Base-by-base conservation (phyloP, 2,888 invertebrate genomes). In the Amphipoea lucens region DNA sequence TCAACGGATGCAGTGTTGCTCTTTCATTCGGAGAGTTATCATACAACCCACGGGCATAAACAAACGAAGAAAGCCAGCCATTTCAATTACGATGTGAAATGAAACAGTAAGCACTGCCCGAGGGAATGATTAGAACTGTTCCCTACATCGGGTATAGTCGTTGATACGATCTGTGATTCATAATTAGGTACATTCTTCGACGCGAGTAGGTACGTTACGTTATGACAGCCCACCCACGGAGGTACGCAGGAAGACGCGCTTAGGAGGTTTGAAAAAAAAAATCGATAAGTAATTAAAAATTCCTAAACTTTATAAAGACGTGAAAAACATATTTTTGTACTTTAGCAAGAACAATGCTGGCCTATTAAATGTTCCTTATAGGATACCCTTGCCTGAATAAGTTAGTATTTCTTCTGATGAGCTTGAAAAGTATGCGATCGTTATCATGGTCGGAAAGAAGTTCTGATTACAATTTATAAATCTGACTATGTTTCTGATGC, bases 151-250 rank as follows among this genome's bases (percentile, higher is more conserved):
- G 74, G 87, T 85, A 90, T 90, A 87, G 84, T 83, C 79, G 74
- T 76, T 89, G 93, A 93, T 93, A 93, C 88, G 83, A 93, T 93
- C 93, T 88, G 86, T 90, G 87, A 90, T 86, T 89, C 87, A 91
- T 92, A 92, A 93, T 92, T 92, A 92, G 89, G 81, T 90, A 89
- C 86, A 89, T 90, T 90, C 91, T 87, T 87, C 83, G 75, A 84
- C 74, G 76, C 87, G 75, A 80, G 79, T 76, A n/a, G 36, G 4
- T 14, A 86, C 70, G 42, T 72, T 14, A 86, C 70, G 42, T 72
- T 80, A 71, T 66, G 76, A 74, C 63, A 57, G 74, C 63, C 79
- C 87, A 86, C 82, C 87, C 80, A 78, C 54, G 42, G 57, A 57
- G 81, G 86, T 78, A 76, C 83, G 82, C 79, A 69, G 79, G 66